A percentile compares a stretch with the other conserved stretches of the same genome.
Conservation (phyloP, 2,113 vertebrate species). For the Psilopogon haemacephalus region DNA sequence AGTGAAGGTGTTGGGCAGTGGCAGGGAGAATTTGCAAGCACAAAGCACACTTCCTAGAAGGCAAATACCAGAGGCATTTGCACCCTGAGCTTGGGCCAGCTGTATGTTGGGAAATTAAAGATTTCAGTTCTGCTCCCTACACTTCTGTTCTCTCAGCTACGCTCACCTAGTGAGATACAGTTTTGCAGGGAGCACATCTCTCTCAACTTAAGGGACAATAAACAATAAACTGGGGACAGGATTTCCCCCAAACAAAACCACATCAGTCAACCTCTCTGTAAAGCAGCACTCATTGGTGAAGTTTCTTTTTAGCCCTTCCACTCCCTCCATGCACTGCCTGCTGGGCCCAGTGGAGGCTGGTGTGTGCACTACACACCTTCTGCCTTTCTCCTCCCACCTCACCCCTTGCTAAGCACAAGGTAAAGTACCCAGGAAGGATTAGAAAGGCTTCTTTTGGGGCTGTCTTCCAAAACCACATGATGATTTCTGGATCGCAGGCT, state of each 20-base stretch:
- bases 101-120: background rate
- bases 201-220: background rate
- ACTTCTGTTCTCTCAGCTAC: background rate
- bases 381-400: background rate
- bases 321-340: background rate
- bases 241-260: background rate
- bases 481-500: background rate
- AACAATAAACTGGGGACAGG: background rate
- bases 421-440: background rate
- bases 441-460: background rate
- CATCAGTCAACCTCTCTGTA: background rate
- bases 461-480: background rate
- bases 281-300: background rate
- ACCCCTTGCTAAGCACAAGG: background rate
- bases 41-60: background rate
- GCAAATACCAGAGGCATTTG: fast-evolving
- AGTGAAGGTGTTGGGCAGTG: background rate
- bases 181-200: background rate
- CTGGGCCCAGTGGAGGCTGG: background rate
- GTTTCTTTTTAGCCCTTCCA: background rate
- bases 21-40: background rate
- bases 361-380: background rate
- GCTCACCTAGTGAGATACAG: fast-evolving
- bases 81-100: background rate
- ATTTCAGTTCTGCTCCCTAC: background rate